A percentile compares a stretch with the other conserved stretches of the same genome.
These are phyloP conservation scores for Typhlomys cinereus DNA, from an alignment of 2,113 vertebrate species.

Conservation along the genomic window DNA sequence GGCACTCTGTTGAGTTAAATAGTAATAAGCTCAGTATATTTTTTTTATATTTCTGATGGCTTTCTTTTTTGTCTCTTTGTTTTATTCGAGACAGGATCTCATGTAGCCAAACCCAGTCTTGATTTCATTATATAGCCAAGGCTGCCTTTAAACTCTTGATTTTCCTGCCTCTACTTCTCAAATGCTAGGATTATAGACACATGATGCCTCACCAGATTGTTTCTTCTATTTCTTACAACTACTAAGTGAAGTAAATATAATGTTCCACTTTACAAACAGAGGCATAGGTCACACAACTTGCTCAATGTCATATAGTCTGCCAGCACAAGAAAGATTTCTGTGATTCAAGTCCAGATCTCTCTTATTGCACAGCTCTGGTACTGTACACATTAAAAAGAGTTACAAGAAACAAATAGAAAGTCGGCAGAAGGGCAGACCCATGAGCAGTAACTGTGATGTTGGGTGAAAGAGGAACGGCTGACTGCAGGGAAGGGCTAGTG, in stretches of 20 bases:
- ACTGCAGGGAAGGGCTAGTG: background rate
- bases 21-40: too few species aligned
- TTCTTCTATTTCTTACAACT: background rate
- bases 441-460: background rate
- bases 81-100: too few species aligned
- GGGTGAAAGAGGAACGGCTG: background rate
- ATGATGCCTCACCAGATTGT: too few species aligned
- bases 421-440: background rate
- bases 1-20: too few species aligned
- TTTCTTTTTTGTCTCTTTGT: too few species aligned
- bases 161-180: too few species aligned
- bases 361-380: background rate
- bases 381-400: background rate
- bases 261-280: background rate
- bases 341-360: background rate
- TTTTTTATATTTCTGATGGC: too few species aligned
- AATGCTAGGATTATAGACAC: too few species aligned
- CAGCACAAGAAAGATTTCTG: background rate
- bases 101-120: background rate
- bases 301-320: background rate
- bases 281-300: background rate
- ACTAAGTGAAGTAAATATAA: background rate
- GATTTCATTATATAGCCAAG: too few species aligned
- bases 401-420: background rate
- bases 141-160: too few species aligned